phyloP scores from a whole-genome alignment of 2,888 invertebrate genomes.

The Habrosyne pyritoides region DNA sequence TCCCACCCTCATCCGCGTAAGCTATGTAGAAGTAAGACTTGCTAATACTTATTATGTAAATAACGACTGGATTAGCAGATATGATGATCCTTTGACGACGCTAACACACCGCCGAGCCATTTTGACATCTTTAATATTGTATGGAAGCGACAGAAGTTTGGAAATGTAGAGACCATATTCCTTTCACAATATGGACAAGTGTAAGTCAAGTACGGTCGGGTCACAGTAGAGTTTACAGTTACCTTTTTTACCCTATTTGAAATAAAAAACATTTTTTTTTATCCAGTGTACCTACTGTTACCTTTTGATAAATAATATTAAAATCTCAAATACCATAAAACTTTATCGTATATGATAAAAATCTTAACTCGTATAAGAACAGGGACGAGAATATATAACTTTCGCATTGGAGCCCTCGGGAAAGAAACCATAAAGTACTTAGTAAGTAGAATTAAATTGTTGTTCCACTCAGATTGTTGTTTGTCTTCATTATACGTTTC shows the following conservation, averaged over 20 bases:
- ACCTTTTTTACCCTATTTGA: no score
- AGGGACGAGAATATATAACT: background rate
- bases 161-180: background rate
- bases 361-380: no score
- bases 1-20: no score
- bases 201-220: no score
- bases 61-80: slow-evolving; percentile 8
- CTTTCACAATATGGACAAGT: background rate
- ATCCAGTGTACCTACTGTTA: no score
- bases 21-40: background rate
- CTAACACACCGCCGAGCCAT: background rate
- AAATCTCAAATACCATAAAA: no score
- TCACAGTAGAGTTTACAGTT: no score
- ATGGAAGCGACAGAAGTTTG: background rate
- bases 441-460: background rate
- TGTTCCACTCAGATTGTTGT: no score
- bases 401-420: background rate
- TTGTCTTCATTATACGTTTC: background rate
- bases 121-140: background rate
- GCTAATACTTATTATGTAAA: background rate
- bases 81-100: background rate
- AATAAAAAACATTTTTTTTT: no score
- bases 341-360: no score
- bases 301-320: no score
- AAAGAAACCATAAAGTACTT: background rate